Conservation (phyloP, 92 coral and sea anemone species). For the Porites rus region DNA sequence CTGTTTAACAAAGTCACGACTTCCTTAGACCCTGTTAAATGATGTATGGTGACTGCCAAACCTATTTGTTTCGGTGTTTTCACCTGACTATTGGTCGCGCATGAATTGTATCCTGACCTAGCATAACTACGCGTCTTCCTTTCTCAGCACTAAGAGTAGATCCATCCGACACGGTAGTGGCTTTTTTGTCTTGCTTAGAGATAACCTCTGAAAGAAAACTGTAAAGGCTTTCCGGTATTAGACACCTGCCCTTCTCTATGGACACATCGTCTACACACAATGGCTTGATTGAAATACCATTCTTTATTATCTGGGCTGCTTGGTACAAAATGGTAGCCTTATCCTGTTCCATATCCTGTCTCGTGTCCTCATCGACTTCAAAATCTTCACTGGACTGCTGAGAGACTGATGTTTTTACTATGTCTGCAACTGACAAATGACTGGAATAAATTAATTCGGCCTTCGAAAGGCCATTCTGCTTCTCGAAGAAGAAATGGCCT, state of each 20-base stretch:
- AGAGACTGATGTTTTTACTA: slow-evolving; percentile 20
- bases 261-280: too few species aligned
- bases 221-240: neutral
- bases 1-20: slow-evolving; percentile 45
- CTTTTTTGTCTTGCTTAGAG: neutral
- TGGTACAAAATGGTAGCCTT: neutral
- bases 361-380: neutral
- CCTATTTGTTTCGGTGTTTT: slow-evolving; percentile 61
- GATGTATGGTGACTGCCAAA: slow-evolving; percentile 43
- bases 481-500: neutral
- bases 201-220: neutral
- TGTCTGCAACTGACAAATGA: slow-evolving; percentile 11
- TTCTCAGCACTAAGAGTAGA: neutral
- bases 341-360: neutral
- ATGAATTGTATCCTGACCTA: slow-evolving; percentile 50
- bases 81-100: slow-evolving; percentile 23
- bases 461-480: slow-evolving; percentile 11
- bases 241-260: neutral
- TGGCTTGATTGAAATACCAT: neutral
- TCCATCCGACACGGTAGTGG: neutral
- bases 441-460: slow-evolving; percentile 29
- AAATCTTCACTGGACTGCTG: neutral
- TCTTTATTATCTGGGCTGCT: neutral
- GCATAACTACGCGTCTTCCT: neutral
- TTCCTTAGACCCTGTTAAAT: slow-evolving; percentile 57